Evolutionary conservation across 2,797 vertebrate genomes (phyloP).

Genomic region (Clarias platycephalus): DNA sequence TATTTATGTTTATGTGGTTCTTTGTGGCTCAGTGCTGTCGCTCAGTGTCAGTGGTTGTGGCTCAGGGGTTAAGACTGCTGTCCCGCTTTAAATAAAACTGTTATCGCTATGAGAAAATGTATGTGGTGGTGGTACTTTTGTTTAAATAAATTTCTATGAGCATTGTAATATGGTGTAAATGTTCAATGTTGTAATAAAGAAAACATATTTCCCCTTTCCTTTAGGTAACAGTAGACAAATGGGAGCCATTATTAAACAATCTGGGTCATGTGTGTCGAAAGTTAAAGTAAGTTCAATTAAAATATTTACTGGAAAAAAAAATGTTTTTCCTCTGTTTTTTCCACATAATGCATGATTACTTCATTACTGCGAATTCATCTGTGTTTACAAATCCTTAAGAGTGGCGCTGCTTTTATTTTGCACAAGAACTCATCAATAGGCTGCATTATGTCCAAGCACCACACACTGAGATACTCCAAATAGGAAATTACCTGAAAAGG

Average conservation of each 20-base stretch:
- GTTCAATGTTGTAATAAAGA: neutral
- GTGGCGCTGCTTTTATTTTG: conserved; percentile 1
- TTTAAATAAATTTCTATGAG: neutral
- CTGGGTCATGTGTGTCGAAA: conserved; percentile 97
- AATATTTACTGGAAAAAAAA: neutral
- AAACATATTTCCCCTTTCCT: conserved; percentile 1
- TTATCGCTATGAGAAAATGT: neutral
- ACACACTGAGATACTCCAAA: conserved; percentile 15
- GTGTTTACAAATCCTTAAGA: conserved; percentile 3
- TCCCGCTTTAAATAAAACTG: neutral
- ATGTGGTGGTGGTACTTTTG: neutral
- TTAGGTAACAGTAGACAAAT: conserved; percentile 94
- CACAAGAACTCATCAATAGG: conserved; percentile 16
- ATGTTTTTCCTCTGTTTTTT: neutral
- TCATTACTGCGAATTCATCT: conserved; percentile 5
- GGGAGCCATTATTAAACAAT: conserved; percentile 97
- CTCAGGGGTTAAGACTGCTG: neutral
- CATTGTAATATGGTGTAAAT: neutral
- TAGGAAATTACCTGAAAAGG: conserved; percentile 33
- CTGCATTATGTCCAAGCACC: conserved; percentile 24
- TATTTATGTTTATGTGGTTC: neutral
- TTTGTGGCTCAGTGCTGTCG: neutral
- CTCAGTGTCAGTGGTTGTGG: neutral
- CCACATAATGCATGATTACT: conserved; percentile 18
- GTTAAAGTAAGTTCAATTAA: conserved; percentile 84